phyloP scores from a whole-genome alignment of 2,113 vertebrate genomes.

The Hippocampus mohnikei region DNA sequence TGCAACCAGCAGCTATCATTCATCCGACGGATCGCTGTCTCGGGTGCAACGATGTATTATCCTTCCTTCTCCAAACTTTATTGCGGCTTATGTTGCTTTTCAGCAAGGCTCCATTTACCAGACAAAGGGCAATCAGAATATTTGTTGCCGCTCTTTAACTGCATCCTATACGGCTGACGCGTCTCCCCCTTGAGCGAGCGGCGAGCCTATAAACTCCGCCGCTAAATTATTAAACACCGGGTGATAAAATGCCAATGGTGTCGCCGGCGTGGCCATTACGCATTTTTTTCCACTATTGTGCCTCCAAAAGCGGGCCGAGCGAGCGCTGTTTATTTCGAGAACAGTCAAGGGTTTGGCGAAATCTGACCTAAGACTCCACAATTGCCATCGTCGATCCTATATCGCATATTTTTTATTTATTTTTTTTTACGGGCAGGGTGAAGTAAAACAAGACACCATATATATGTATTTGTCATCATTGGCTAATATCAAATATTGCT shows the following conservation, averaged over 20 bases:
- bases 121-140: slow-evolving; percentile 8
- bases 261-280: slow-evolving; percentile 40
- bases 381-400: not conserved
- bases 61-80: not conserved
- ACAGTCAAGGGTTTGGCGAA: slow-evolving; percentile 6
- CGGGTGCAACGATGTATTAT: not conserved
- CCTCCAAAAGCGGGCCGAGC: slow-evolving; percentile 27
- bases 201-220: slow-evolving; percentile 37
- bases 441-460: not conserved
- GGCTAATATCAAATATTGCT: not conserved
- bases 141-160: slow-evolving; percentile 19
- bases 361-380: slow-evolving; percentile 21
- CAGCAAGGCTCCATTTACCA: slow-evolving; percentile 9
- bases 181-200: slow-evolving; percentile 20
- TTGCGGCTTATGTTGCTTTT: slow-evolving; percentile 11
- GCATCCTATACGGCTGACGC: slow-evolving; percentile 10
- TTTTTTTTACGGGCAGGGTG: slow-evolving; percentile 7
- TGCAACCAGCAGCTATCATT: not conserved
- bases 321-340: slow-evolving; percentile 24
- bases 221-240: slow-evolving; percentile 57
- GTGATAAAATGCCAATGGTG: slow-evolving; percentile 60
- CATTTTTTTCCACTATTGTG: slow-evolving; percentile 33
- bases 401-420: not conserved
- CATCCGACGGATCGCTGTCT: not conserved
- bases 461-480: not conserved